Base-by-base conservation (phyloP, 2,797 vertebrate species). In the Megaceryle alcyon region DNA sequence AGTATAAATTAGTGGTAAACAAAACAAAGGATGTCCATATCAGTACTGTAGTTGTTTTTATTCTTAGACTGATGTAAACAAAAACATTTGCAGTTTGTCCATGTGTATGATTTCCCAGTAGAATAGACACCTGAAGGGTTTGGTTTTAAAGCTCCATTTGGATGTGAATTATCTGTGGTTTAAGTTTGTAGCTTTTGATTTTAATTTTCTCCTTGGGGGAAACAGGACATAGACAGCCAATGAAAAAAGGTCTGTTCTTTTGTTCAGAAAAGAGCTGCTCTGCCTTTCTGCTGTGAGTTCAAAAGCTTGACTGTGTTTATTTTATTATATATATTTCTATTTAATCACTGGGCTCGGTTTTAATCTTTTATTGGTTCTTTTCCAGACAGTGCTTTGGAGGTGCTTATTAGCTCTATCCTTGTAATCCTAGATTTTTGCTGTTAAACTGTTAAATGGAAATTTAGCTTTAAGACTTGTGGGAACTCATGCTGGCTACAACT, bases 391-490 rank as follows among this genome's bases (percentile, higher is more conserved):
- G 44, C 85, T 95, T 95, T 93, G 92, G 49, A 90, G 44, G 43
- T 82, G 43, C 82, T 92, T 95, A 90, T 88, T 95, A 81, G 86
- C 71, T 93, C 57, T 92, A 68, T 68, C 71, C 53, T 78, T 88
- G 87, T 95, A 96, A 96, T 94, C 91, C 85, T 88, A 88, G 71
- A 80, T 88, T 95, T 92, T 82, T 91, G 31, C 80, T 92, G 61
- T 88, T 96, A 92, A 90, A 79, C 51, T 92, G 28, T 87, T 94
- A 80, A 94, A 86, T 53, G 51, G 72, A 96, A 96, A 89, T 93
- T 84, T 90, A 87, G 19, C 48, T 82, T 92, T 83, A 73, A 86
- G 76, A 44, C 87, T 91, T 95, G 68, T 60, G 87, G 87, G 89
- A 90, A 83, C 80, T 92, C 75, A 17, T 56, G 37, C 78, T 95